Percentiles rank a stretch among this genome's conserved stretches.
phyloP scores from a whole-genome alignment of 1,140 invertebrate species.

The Helicoverpa zea region DNA sequence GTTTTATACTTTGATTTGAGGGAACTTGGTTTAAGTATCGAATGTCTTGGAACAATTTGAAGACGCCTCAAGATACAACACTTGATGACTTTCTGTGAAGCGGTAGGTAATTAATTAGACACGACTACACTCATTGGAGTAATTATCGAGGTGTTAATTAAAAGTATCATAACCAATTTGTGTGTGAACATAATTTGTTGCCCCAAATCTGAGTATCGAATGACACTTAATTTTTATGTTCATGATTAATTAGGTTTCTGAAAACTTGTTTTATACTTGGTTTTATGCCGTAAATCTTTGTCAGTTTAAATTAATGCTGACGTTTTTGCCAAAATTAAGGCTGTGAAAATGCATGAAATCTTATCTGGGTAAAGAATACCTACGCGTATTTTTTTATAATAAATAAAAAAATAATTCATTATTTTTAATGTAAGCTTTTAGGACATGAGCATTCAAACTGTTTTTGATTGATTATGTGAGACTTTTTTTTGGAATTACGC shows the following conservation, averaged over 20 bases:
- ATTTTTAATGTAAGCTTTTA: too few species aligned
- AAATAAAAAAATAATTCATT: background rate
- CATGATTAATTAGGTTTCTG: conserved; percentile 29
- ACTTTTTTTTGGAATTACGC: too few species aligned
- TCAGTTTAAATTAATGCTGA: conserved; percentile 38
- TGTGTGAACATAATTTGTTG: conserved; percentile 13
- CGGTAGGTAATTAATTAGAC: conserved; percentile 22
- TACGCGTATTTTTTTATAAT: background rate
- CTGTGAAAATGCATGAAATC: conserved; percentile 22
- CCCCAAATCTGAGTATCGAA: conserved; percentile 26
- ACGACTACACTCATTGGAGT: background rate
- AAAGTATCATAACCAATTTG: conserved; percentile 15
- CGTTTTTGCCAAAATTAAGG: conserved; percentile 23
- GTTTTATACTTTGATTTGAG: conserved; percentile 48
- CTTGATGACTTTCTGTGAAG: background rate
- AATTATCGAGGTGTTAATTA: conserved; percentile 40
- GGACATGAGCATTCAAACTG: too few species aligned
- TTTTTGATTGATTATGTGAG: too few species aligned
- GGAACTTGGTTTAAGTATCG: conserved; percentile 26
- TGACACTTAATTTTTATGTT: conserved; percentile 39
- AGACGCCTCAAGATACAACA: background rate
- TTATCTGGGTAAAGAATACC: background rate
- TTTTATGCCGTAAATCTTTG: conserved; percentile 31
- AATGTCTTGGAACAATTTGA: conserved; percentile 16
- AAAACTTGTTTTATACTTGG: conserved; percentile 38